Evolutionary conservation across 2,113 vertebrate genomes (phyloP).

Genomic region (Scolopax mira): DNA sequence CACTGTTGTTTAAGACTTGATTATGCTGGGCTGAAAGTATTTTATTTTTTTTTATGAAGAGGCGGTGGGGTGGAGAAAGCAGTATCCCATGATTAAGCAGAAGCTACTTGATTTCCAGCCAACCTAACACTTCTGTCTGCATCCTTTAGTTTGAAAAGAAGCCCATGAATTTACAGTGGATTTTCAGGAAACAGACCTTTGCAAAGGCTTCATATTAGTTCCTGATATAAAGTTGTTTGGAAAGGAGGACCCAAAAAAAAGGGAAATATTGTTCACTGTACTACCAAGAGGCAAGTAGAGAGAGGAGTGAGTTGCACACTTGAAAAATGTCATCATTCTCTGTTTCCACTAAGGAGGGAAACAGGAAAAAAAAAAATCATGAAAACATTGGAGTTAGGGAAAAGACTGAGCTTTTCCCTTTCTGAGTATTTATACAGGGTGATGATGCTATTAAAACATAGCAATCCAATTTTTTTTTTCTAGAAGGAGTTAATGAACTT

Average conservation of each 20-base stretch:
- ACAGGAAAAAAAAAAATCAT: not conserved
- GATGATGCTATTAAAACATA: constrained; percentile 62
- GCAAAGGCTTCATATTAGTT: constrained; percentile 33
- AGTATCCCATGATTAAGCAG: not conserved
- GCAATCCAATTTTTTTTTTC: constrained; percentile 54
- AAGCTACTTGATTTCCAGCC: constrained; percentile 33
- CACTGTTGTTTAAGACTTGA: constrained; percentile 40
- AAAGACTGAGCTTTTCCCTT: constrained; percentile 35
- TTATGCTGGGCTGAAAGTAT: constrained; percentile 26
- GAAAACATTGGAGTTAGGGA: constrained; percentile 4
- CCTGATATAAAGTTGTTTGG: constrained; percentile 19
- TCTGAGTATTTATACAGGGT: constrained; percentile 54
- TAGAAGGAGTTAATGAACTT: constrained; percentile 63
- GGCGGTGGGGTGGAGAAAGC: constrained; percentile 36
- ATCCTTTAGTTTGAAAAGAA: constrained; percentile 29
- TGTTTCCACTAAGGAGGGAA: constrained; percentile 15
- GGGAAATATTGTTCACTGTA: constrained; percentile 11
- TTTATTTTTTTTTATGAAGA: constrained; percentile 49
- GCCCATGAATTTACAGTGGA: constrained; percentile 2
- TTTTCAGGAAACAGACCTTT: constrained; percentile 27
- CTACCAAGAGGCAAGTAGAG: constrained; percentile 10
- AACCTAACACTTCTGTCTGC: not conserved
- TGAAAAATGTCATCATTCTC: not conserved
- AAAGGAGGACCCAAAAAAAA: constrained; percentile 12
- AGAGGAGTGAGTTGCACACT: constrained; percentile 20